Conservation (phyloP, 2,113 vertebrate genomes). For the Oncorhynchus keta region DNA sequence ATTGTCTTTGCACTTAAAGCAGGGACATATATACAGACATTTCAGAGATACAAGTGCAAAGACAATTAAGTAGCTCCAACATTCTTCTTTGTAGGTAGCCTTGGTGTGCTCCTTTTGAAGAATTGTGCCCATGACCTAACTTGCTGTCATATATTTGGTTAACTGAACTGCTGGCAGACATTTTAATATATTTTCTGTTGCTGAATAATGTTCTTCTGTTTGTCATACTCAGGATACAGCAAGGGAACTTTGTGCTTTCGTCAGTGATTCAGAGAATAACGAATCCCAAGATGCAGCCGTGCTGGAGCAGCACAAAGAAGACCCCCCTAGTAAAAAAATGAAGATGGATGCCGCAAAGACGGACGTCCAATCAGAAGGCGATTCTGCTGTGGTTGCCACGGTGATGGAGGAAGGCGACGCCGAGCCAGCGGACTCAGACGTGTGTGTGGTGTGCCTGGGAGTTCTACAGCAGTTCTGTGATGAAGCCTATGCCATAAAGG, state of each 20-base stretch:
- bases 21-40: too few relatives aligned
- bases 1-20: too few relatives aligned
- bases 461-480: conserved; percentile 86
- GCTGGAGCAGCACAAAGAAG: conserved; percentile 31
- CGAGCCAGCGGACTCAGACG: conserved; percentile 15
- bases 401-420: neutral
- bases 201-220: conserved; percentile 9
- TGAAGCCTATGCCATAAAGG: conserved; percentile 79
- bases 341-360: conserved; percentile 61
- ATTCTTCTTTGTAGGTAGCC: too few relatives aligned
- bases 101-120: too few relatives aligned
- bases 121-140: too few relatives aligned
- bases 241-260: conserved; percentile 75
- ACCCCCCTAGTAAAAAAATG: conserved; percentile 82
- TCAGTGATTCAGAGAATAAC: conserved; percentile 49
- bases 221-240: conserved; percentile 75
- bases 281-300: conserved; percentile 28
- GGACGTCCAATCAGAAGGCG: conserved; percentile 12
- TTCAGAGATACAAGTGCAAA: too few relatives aligned
- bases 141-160: neutral
- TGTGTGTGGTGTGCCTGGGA: conserved; percentile 89
- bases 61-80: too few relatives aligned
- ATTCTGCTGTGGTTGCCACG: neutral
- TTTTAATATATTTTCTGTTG: neutral
- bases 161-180: neutral